Evolutionary conservation across 35 echinoderm and acorn worm species (phyloP).

Genomic region (Ophioderma brevispina): DNA sequence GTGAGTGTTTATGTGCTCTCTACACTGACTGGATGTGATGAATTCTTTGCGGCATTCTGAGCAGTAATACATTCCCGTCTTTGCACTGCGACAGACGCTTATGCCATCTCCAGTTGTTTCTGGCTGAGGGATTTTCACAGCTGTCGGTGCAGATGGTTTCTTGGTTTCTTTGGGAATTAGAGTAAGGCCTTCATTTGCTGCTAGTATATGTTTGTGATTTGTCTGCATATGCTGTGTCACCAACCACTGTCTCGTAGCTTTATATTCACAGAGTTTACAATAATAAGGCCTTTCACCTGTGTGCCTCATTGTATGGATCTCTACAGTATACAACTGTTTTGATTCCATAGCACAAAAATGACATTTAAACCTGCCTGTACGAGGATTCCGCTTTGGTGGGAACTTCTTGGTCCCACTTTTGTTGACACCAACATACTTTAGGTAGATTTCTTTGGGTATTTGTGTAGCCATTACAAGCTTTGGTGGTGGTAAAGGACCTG

Average conservation of each 20-base stretch:
- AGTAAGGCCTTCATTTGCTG: not conserved
- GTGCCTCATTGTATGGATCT: not conserved
- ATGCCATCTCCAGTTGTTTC: not conserved
- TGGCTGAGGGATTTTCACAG: not conserved
- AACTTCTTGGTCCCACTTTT: not conserved
- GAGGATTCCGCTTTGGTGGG: not conserved
- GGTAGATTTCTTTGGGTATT: not conserved
- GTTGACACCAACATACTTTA: not conserved
- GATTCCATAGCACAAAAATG: not conserved
- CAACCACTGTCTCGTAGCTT: not conserved
- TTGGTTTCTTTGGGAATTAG: not conserved
- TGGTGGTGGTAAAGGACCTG: not conserved
- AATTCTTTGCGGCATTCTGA: not conserved
- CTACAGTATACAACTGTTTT: not conserved
- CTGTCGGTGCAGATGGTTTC: not conserved
- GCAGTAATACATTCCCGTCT: not conserved
- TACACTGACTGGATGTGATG: not conserved
- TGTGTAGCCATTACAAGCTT: not conserved
- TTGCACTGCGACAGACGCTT: not conserved
- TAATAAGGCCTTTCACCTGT: not conserved
- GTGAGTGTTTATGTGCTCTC: not conserved
- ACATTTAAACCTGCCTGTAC: not conserved
- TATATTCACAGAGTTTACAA: not conserved
- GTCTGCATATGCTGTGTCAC: not conserved
- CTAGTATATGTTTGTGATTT: not conserved